Conservation (phyloP, 1,140 invertebrate species). For the Drosophila hydei region DNA sequence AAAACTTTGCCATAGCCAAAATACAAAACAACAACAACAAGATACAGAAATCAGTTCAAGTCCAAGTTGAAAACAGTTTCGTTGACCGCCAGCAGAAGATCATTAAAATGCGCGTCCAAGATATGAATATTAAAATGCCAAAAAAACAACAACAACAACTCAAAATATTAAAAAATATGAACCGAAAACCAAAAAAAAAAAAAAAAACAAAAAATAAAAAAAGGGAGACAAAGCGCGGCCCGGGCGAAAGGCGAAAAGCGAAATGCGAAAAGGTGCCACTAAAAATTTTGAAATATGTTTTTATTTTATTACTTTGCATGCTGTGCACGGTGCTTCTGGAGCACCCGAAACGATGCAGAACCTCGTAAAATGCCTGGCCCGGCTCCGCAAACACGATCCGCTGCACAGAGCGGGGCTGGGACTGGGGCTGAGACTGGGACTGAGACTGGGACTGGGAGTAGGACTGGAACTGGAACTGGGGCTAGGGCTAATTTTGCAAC, state of each 20-base stretch:
- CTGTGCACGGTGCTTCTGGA: constrained; percentile 79
- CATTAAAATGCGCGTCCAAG: constrained; percentile 45
- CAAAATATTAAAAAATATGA: constrained; percentile 10
- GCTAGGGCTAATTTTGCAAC: constrained; percentile 71
- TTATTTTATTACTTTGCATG: constrained; percentile 81
- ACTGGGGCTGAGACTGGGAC: background rate
- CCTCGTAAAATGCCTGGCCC: constrained; percentile 58
- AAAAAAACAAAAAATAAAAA: constrained; percentile 14
- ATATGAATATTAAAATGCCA: constrained; percentile 57
- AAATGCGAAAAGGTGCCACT: constrained; percentile 72
- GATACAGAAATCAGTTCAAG: constrained; percentile 23
- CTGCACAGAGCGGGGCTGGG: background rate
- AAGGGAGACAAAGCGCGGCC: constrained; percentile 32
- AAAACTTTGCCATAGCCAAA: constrained; percentile 64
- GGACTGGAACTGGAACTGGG: constrained; percentile 3
- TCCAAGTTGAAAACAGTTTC: constrained; percentile 27
- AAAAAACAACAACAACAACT: constrained; percentile 39
- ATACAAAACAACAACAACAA: constrained; percentile 38
- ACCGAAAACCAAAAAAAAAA: constrained; percentile 9
- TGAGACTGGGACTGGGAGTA: too few species aligned
- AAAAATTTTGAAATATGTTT: constrained; percentile 83
- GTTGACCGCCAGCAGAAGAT: constrained; percentile 43
- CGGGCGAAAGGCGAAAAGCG: constrained; percentile 20
- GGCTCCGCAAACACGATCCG: constrained; percentile 15
- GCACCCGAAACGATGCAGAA: constrained; percentile 70